A percentile compares a stretch with the other conserved stretches of the same genome.
phyloP scores from a whole-genome alignment of 2,888 invertebrate species.

The Hofmannophila pseudospretella region DNA sequence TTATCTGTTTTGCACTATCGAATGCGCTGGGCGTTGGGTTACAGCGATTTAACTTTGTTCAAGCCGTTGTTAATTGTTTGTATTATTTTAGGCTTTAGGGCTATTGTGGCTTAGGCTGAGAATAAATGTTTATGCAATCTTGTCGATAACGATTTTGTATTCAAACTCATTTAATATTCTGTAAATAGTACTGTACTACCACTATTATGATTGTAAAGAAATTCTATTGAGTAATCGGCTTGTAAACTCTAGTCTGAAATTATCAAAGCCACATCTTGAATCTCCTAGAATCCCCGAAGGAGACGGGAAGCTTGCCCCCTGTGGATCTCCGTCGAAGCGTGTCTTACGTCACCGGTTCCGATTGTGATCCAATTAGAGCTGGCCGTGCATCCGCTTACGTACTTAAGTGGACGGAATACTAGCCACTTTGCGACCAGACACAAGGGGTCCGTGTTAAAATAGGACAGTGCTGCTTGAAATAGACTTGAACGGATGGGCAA shows the following conservation, averaged over 20 bases:
- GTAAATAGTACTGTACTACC: too few species aligned
- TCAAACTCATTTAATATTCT: too few species aligned
- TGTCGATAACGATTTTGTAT: neutral
- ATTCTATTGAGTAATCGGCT: constrained; percentile 10
- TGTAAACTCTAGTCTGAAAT: constrained; percentile 30
- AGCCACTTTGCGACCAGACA: constrained; percentile 18
- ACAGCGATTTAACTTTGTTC: constrained; percentile 52
- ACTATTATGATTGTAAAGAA: neutral
- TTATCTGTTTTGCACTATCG: constrained; percentile 66
- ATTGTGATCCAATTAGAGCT: constrained; percentile 71
- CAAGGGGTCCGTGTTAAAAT: constrained; percentile 4
- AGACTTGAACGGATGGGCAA: neutral
- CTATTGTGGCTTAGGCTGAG: constrained; percentile 17
- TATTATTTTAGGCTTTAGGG: constrained; percentile 40
- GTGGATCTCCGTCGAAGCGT: constrained; percentile 40
- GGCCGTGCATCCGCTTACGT: constrained; percentile 63
- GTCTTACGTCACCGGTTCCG: constrained; percentile 53
- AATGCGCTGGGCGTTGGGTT: constrained; percentile 42
- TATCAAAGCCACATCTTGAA: constrained; percentile 36
- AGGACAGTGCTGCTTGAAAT: neutral
- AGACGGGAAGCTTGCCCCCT: constrained; percentile 29
- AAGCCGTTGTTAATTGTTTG: constrained; percentile 46
- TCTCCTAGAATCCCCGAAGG: constrained; percentile 38
- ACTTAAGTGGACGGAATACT: constrained; percentile 57
- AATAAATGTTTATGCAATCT: constrained; percentile 19